These are phyloP conservation scores for Drosophila rhopaloa DNA, from an alignment of 1,140 invertebrate genomes.

Conservation along the genomic window DNA sequence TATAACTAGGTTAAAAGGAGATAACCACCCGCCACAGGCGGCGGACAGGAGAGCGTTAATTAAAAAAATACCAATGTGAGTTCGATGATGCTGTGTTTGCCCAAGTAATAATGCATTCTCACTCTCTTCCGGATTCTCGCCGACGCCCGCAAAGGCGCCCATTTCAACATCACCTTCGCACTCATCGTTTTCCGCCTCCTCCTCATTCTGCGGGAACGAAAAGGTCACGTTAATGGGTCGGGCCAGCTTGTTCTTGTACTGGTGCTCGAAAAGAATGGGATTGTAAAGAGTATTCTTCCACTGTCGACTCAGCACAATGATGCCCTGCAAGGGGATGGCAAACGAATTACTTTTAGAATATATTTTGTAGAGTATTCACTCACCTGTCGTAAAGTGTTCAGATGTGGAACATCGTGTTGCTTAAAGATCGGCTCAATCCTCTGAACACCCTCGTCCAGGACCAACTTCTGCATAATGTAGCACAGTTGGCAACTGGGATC, in stretches of 20 bases:
- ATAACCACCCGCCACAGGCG: constrained; percentile 45
- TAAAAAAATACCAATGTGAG: constrained; percentile 85
- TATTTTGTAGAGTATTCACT: background rate
- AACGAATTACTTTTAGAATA: constrained; percentile 32
- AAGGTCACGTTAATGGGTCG: constrained; percentile 95
- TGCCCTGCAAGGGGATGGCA: constrained; percentile 87
- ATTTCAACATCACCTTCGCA: constrained; percentile 84
- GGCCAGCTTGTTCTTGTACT: constrained; percentile 92
- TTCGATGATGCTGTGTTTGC: constrained; percentile 85
- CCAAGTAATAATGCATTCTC: constrained; percentile 85
- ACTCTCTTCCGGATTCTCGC: constrained; percentile 84
- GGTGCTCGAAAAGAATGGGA: constrained; percentile 94
- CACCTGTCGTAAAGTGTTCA: constrained; percentile 94
- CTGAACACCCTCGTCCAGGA: constrained; percentile 90
- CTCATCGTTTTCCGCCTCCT: constrained; percentile 85
- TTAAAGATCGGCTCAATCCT: constrained; percentile 94
- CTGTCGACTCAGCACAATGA: constrained; percentile 95
- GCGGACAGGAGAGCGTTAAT: constrained; percentile 76
- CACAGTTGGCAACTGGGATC: constrained; percentile 98
- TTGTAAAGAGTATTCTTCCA: constrained; percentile 99
- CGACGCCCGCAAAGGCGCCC: constrained; percentile 79
- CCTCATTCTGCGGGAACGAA: constrained; percentile 92
- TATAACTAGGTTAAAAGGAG: constrained; percentile 66
- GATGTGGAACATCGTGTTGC: constrained; percentile 92
- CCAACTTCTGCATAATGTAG: constrained; percentile 94